Evolutionary conservation across 2,888 invertebrate genomes (phyloP).

Genomic region (Adineta ricciae): DNA sequence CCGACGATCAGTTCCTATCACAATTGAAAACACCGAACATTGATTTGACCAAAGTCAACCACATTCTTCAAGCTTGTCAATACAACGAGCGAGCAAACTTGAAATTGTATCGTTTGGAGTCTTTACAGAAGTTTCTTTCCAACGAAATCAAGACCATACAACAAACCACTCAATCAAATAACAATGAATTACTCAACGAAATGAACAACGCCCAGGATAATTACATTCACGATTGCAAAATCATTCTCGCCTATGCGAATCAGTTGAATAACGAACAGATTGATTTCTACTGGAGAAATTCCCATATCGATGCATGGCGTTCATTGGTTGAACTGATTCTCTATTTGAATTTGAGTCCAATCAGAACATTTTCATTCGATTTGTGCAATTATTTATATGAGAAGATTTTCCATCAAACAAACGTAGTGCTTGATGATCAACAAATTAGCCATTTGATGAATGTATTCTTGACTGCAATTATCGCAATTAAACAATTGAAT

Average conservation of each 20-base stretch:
- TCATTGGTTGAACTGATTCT: constrained; percentile 16
- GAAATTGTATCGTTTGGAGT: constrained; percentile 20
- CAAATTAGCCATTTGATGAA: neutral
- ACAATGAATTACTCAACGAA: neutral
- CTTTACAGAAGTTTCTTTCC: neutral
- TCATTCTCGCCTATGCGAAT: neutral
- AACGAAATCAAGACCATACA: neutral
- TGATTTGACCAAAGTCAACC: neutral
- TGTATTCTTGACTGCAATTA: neutral
- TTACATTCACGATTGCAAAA: constrained; percentile 15
- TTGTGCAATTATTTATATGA: constrained; percentile 14
- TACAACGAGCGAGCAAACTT: neutral
- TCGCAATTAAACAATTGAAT: neutral
- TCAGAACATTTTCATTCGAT: neutral
- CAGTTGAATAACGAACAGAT: constrained; percentile 16
- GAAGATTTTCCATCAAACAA: neutral
- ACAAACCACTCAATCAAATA: neutral
- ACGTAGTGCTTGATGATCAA: neutral
- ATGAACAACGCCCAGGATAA: neutral
- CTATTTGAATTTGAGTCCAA: neutral
- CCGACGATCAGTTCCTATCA: neutral
- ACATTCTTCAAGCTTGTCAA: neutral
- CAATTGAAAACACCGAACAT: constrained; percentile 16
- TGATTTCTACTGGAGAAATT: constrained; percentile 11
- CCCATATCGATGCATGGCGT: constrained; percentile 11